phyloP scores from a whole-genome alignment of 2,797 vertebrate species.

The Mus minutoides region DNA sequence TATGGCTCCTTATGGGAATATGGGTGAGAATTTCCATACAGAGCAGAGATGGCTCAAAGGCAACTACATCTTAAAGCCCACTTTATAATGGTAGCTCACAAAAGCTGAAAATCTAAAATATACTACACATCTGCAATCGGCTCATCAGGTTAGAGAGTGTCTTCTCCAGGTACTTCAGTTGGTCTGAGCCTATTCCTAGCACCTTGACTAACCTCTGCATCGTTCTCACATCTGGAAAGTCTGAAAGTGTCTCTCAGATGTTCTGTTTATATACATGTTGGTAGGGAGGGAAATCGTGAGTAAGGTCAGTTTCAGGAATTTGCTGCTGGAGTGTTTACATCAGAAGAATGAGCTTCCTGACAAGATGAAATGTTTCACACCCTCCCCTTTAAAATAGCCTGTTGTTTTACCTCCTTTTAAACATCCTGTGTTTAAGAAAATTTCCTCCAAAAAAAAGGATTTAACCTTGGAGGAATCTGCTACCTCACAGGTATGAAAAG shows the following conservation, averaged over 20 bases:
- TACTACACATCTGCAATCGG: neutral
- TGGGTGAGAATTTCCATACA: neutral
- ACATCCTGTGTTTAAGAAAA: neutral
- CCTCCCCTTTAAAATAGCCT: neutral
- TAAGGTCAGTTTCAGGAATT: neutral
- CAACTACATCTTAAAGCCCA: neutral
- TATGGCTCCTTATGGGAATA: neutral
- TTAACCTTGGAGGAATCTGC: neutral
- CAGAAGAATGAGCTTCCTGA: neutral
- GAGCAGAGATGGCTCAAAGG: neutral
- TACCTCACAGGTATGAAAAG: neutral
- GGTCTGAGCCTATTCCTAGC: neutral
- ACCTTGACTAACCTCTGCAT: neutral
- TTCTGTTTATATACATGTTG: neutral
- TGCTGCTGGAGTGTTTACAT: neutral
- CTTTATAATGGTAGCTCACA: neutral
- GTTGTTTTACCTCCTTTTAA: neutral
- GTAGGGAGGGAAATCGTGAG: neutral
- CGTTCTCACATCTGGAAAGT: neutral
- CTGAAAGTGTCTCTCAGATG: neutral
- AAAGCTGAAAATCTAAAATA: neutral
- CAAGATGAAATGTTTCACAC: neutral
- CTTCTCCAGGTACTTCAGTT: neutral
- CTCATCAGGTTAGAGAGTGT: neutral
- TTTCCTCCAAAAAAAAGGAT: neutral